A percentile compares a stretch with the other conserved stretches of the same genome.
phyloP scores from a whole-genome alignment of 2,888 invertebrate species.

The Drosophila conformis region DNA sequence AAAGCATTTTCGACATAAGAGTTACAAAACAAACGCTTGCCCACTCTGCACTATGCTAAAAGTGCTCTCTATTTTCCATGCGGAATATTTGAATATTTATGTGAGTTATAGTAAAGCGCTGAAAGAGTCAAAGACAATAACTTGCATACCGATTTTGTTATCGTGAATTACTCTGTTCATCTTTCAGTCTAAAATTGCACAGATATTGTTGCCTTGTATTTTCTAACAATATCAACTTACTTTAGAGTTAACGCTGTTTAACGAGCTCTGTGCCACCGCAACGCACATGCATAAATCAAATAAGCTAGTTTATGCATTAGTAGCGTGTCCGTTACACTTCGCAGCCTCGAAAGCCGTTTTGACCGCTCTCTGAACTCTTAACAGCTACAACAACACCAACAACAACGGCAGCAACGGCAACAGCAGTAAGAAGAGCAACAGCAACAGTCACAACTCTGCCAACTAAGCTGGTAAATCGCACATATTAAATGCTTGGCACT shows the following conservation, averaged over 20 bases:
- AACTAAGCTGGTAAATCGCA: slow-evolving; percentile 55
- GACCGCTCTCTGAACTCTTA: slow-evolving; percentile 31
- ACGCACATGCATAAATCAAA: slow-evolving; percentile 33
- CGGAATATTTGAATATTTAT: not conserved
- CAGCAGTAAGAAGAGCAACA: not conserved
- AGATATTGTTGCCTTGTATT: not conserved
- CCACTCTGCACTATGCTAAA: not conserved
- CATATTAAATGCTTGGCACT: slow-evolving; percentile 65
- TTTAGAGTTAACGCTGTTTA: slow-evolving; percentile 5
- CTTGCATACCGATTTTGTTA: not conserved
- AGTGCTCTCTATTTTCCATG: not conserved
- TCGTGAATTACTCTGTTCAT: not conserved
- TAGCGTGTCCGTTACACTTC: slow-evolving; percentile 28
- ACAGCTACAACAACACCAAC: not conserved
- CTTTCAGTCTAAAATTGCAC: not conserved
- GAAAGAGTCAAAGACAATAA: not conserved
- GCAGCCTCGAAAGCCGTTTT: slow-evolving; percentile 26
- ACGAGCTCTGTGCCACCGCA: not conserved
- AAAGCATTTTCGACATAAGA: not conserved
- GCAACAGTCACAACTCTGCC: slow-evolving; percentile 30
- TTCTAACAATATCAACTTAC: not conserved
- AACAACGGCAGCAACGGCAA: not conserved
- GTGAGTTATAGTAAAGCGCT: not conserved
- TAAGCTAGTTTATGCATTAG: slow-evolving; percentile 33
- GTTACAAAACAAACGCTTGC: not conserved